phyloP scores from a whole-genome alignment of 2,113 vertebrate genomes.

The Mohoua ochrocephala region DNA sequence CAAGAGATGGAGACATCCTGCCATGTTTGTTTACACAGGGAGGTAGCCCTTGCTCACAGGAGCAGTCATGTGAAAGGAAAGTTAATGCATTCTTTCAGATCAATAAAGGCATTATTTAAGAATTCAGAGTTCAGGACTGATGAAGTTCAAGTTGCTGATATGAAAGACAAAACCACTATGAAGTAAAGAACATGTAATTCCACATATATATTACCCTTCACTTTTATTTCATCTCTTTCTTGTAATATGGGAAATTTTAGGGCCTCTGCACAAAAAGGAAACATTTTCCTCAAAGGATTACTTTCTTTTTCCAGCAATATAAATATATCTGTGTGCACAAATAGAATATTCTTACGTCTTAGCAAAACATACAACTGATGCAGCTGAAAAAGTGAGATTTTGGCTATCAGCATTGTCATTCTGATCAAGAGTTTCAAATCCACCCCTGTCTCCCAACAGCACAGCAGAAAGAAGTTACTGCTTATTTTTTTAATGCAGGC shows the following conservation, averaged over 20 bases:
- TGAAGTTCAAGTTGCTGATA: not conserved
- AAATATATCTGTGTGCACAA: not conserved
- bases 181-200: not conserved
- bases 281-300: not conserved
- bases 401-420: not conserved
- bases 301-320: not conserved
- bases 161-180: not conserved
- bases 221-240: not conserved
- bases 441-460: fast-evolving
- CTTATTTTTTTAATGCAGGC: constrained; percentile 16
- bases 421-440: not conserved
- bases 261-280: not conserved
- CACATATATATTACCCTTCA: fast-evolving
- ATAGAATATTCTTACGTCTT: not conserved
- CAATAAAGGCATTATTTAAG: not conserved
- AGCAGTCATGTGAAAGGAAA: not conserved
- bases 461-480: not conserved
- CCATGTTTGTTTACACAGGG: not conserved
- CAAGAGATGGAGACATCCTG: not conserved
- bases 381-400: not conserved
- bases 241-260: not conserved
- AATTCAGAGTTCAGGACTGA: not conserved
- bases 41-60: not conserved
- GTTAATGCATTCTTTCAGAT: not conserved
- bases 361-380: not conserved